Evolutionary conservation across 1,140 invertebrate genomes (phyloP), one percentile per base, ranked within the genome.

Genomic region (Drosophila lini): DNA sequence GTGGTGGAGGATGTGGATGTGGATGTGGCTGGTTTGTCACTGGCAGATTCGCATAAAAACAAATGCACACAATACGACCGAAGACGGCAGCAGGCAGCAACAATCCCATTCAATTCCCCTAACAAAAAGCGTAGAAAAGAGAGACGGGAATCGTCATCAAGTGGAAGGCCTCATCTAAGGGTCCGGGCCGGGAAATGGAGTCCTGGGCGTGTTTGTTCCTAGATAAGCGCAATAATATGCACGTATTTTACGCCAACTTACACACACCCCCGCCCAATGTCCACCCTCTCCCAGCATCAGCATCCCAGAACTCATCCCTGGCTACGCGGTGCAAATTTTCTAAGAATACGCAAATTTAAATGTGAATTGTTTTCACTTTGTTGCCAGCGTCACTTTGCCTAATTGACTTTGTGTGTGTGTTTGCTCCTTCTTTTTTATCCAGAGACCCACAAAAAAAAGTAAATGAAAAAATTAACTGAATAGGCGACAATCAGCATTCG

Each of bases 191-290:
- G 60, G 71, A 67, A 74, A 74, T 81, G 82, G 64, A 84, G 59
- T 65, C 71, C 61, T 73, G 80, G 83, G 84, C 84, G 84, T 88
- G 83, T 88, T 88, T 88, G 84, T 83, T 89, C 73, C 73, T 75
- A 88, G 83, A 88, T 88, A 88, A 88, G 83, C 83, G 80, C 84
- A 80, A 88, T 88, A 88, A 88, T 88, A 88, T 88, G 83, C 84
- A 88, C 83, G 83, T 80, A 88, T 89, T 88, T 88, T 83, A 88
- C 80, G 80, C 64, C 70, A 65, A 65, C 38, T 76, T 45, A 70
- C 65, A 71, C 68, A 53, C 25, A 28, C 38, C 34, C 25, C 55
- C 42, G 40, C 45, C 41, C 41, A 15, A n/a, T 16, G 25, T 22
- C 36, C n/a, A 10, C 42, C 57, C 13, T 13, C 48, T 31, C 19